Evolutionary conservation across 1,140 invertebrate genomes (phyloP).

Genomic region (Heliconius hermathena): DNA sequence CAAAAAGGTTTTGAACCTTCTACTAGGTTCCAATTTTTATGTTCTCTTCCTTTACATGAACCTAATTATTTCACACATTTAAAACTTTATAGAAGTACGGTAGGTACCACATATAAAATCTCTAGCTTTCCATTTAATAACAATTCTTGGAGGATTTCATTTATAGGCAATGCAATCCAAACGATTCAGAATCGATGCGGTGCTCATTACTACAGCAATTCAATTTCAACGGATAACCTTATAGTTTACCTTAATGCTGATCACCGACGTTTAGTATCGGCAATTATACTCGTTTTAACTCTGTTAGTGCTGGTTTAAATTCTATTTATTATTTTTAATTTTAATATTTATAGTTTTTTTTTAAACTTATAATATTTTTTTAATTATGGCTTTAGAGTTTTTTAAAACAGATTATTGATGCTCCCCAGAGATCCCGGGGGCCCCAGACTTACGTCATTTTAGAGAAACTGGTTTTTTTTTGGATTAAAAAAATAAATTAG

Average conservation of each 20-base stretch:
- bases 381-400: too few species aligned
- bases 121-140: conserved; percentile 16
- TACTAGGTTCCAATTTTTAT: too few species aligned
- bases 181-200: conserved; percentile 31
- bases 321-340: conserved; percentile 3
- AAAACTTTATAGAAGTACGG: background rate
- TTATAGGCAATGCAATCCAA: conserved; percentile 30
- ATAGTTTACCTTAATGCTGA: conserved; percentile 42
- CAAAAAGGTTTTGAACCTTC: too few species aligned
- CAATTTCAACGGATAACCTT: conserved; percentile 43
- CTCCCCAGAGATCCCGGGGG: too few species aligned
- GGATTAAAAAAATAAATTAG: too few species aligned
- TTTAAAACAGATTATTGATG: too few species aligned
- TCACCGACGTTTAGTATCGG: conserved; percentile 25
- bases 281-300: conserved; percentile 13
- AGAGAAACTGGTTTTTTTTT: too few species aligned
- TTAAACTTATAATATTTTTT: background rate
- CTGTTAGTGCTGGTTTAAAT: background rate
- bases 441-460: too few species aligned
- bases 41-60: background rate
- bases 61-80: background rate
- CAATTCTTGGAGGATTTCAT: conserved; percentile 27
- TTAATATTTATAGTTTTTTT: background rate
- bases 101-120: background rate
- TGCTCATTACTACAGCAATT: conserved; percentile 37